Base-by-base conservation (phyloP, 2,113 vertebrate species). In the Corydoras maculifer region DNA sequence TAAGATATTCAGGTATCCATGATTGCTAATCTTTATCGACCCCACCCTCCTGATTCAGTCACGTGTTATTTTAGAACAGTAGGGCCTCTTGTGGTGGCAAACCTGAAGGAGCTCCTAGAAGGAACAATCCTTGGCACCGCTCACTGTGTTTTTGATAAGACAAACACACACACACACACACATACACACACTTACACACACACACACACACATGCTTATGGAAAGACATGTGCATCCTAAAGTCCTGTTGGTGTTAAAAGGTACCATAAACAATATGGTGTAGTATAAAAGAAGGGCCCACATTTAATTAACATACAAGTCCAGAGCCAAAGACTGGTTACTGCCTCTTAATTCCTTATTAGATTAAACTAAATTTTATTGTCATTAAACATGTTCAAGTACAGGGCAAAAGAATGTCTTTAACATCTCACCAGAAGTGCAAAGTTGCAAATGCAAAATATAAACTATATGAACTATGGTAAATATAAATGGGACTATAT, bases 261-360 rank as follows among this genome's bases (percentile, higher is more conserved):
- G 57, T 60, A 58, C 51, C 49, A 59, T 35, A 70, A 15, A 73
- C 62, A 73, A 70, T 62, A 55, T 62, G 15, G 50, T 29, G 60
- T 58, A 35, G 35, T 61, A 51, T 9, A 61, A 61, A 66, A 73
- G 48, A 75, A 8, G 60, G 31, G 61, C 35, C 51, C 43, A 62
- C 60, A 62, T n/a, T 66, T 49, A 59, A 68, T 62, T 51, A 59
- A 59, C 35, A 57, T 53, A 25, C 69, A 69, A 63, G 75, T 67
- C 69, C 1, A 35, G 63, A 55, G 53, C 12, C 65, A 53, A 62
- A 51, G 18, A 53, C 13, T 1, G 3, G 54, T 43, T 43, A 43
- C 35, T 4, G 35, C 4, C 35, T 25, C 18, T 43, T 43, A 43
- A 43, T 43, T 43, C 35, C 35, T 43, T 5, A 43, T 43, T 43